Conservation (phyloP, 2,888 invertebrate species). For the Sisyra terminalis region DNA sequence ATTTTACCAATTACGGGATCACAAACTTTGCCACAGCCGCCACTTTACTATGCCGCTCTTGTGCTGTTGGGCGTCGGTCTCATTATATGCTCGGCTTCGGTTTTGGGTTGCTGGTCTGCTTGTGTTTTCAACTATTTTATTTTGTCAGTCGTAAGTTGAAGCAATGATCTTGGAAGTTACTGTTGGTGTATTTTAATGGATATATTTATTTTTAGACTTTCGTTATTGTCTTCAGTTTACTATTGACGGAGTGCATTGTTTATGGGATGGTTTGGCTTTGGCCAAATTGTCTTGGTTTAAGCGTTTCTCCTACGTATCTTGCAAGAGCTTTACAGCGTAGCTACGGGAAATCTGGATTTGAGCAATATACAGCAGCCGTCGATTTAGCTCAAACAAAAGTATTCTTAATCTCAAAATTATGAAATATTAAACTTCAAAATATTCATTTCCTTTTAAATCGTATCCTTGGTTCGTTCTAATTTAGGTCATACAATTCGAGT, state of each 20-base stretch:
- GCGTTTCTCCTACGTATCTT: constrained; percentile 47
- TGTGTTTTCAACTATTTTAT: constrained; percentile 58
- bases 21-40: constrained; percentile 44
- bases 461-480: no score
- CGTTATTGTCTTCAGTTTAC: constrained; percentile 43
- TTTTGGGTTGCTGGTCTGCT: constrained; percentile 69
- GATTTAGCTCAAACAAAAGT: constrained; percentile 57
- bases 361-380: constrained; percentile 63
- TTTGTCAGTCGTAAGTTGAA: constrained; percentile 42
- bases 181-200: no score
- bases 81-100: constrained; percentile 46
- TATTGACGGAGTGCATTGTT: constrained; percentile 52
- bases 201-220: constrained; percentile 41
- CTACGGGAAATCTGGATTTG: constrained; percentile 59
- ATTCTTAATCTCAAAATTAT: constrained; percentile 10
- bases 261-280: constrained; percentile 56
- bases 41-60: constrained; percentile 61
- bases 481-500: no score
- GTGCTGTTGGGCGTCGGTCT: constrained; percentile 53
- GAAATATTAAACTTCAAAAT: neutral
- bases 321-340: constrained; percentile 54
- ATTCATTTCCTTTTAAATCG: no score
- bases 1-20: constrained; percentile 36
- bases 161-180: neutral
- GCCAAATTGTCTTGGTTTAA: constrained; percentile 62